phyloP scores from a whole-genome alignment of 2,888 invertebrate species.

The Notocelia uddmanniana region DNA sequence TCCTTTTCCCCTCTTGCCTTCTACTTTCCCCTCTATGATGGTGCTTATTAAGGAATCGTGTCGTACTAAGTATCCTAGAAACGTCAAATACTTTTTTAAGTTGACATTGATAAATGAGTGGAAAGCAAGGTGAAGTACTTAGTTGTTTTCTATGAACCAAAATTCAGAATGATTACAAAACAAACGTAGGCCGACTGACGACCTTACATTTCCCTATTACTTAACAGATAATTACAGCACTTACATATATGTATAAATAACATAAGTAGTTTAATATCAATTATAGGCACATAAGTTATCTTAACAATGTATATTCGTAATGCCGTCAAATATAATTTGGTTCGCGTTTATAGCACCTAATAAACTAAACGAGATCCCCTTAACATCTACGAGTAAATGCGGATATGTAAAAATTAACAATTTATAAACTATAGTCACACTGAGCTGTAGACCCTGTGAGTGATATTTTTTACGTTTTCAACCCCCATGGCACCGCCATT shows the following conservation, averaged over 20 bases:
- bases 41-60: too few relatives aligned
- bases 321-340: too few relatives aligned
- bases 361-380: too few relatives aligned
- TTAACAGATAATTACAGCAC: neutral
- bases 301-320: neutral
- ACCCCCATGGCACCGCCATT: too few relatives aligned
- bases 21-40: too few relatives aligned
- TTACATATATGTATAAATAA: neutral
- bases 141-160: neutral
- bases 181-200: neutral
- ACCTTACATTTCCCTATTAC: neutral
- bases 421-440: too few relatives aligned
- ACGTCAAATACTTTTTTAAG: neutral
- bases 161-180: neutral
- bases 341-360: neutral
- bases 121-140: conserved; percentile 8
- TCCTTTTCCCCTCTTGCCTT: too few relatives aligned
- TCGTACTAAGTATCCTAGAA: neutral
- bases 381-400: too few relatives aligned
- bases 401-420: too few relatives aligned
- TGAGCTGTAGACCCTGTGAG: too few relatives aligned
- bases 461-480: too few relatives aligned
- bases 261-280: neutral
- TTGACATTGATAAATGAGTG: conserved; percentile 1
- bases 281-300: neutral